Conservation (phyloP, 2,797 vertebrate genomes). For the Smutsia gigantea region DNA sequence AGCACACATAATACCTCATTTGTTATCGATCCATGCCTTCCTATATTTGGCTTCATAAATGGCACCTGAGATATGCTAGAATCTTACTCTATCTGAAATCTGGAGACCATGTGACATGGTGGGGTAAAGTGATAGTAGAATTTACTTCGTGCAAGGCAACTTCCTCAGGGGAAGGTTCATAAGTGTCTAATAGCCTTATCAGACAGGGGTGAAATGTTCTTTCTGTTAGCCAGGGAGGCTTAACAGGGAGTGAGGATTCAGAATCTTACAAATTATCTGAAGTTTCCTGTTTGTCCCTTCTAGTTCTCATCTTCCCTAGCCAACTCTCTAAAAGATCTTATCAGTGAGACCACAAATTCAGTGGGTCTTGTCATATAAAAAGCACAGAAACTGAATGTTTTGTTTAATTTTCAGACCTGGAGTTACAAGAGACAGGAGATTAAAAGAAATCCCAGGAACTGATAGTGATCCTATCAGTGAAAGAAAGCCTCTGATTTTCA, state of each 20-base stretch:
- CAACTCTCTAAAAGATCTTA: not conserved
- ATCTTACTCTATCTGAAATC: not conserved
- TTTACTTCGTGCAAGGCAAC: not conserved
- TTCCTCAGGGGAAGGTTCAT: not conserved
- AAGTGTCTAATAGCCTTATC: not conserved
- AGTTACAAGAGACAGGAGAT: not conserved
- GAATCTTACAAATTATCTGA: not conserved
- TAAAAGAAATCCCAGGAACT: not conserved
- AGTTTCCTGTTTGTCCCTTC: not conserved
- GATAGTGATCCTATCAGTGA: not conserved
- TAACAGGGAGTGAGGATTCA: not conserved
- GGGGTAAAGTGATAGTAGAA: not conserved
- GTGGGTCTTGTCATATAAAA: not conserved
- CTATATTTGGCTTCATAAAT: not conserved
- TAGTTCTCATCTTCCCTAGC: not conserved
- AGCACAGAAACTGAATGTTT: not conserved
- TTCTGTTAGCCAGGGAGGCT: not conserved
- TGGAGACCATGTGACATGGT: not conserved
- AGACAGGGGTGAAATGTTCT: not conserved
- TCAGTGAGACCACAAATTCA: not conserved
- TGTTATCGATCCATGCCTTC: not conserved
- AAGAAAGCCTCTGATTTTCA: not conserved
- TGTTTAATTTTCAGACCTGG: conserved; percentile 1
- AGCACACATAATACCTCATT: not conserved
- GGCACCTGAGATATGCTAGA: not conserved